Evolutionary conservation across 2,797 vertebrate genomes (phyloP).

Genomic region (Protonibea diacanthus): DNA sequence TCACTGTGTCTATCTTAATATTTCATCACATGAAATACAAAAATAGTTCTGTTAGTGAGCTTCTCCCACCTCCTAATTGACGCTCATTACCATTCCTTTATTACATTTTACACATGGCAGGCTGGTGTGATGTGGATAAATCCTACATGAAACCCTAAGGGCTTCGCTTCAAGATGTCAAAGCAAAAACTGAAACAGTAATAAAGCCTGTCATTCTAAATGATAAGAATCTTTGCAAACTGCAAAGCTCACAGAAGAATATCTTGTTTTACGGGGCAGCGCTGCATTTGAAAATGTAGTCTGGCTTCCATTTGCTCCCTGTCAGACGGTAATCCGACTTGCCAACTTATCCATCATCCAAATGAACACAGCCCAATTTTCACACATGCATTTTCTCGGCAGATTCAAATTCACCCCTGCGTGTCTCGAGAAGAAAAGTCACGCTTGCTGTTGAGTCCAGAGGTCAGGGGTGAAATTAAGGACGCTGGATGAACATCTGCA

Average conservation of each 20-base stretch:
- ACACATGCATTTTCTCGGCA: conserved; percentile 67
- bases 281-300: conserved; percentile 50
- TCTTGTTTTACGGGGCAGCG: conserved; percentile 54
- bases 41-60: conserved; percentile 52
- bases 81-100: conserved; percentile 66
- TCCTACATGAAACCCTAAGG: conserved; percentile 63
- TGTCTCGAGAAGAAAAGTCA: conserved; percentile 39
- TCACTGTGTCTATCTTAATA: conserved; percentile 32
- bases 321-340: conserved; percentile 61
- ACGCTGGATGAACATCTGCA: conserved; percentile 17
- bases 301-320: conserved; percentile 58
- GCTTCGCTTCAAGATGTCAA: conserved; percentile 64
- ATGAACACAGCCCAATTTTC: conserved; percentile 75
- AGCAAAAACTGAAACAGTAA: conserved; percentile 49
- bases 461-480: conserved; percentile 45
- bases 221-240: conserved; percentile 59
- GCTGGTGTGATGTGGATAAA: conserved; percentile 56
- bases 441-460: conserved; percentile 32
- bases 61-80: conserved; percentile 53
- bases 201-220: conserved; percentile 58
- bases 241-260: conserved; percentile 33
- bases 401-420: conserved; percentile 55
- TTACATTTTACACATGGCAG: conserved; percentile 63
- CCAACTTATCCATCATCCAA: conserved; percentile 76
- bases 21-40: conserved; percentile 42